Conservation (phyloP, 2,888 invertebrate genomes). For the Archips crataeganus region DNA sequence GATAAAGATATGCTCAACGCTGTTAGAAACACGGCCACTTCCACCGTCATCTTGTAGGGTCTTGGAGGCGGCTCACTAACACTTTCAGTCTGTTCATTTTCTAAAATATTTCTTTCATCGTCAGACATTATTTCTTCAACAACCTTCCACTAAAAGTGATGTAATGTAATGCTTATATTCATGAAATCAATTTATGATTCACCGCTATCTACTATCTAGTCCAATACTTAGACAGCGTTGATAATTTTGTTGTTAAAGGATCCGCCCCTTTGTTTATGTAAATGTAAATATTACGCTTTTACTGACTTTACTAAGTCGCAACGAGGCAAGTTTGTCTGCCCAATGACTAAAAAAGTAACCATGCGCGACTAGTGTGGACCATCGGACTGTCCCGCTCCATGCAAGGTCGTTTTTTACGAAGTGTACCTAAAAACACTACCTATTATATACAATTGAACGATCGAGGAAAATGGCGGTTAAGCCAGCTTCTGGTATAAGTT, state of each 20-base stretch:
- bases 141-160: background rate
- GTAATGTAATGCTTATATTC: background rate
- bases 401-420: background rate
- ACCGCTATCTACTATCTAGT: background rate
- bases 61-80: background rate
- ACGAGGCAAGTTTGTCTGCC: background rate
- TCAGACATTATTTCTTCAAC: background rate
- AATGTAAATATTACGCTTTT: background rate
- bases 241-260: background rate
- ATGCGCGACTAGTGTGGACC: background rate
- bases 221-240: background rate
- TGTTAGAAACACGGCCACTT: background rate
- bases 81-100: background rate
- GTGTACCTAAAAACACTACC: background rate
- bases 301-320: background rate
- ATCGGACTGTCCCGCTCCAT: background rate
- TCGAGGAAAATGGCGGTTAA: too few relatives aligned
- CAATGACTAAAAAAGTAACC: background rate
- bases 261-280: background rate
- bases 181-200: background rate
- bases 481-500: too few relatives aligned
- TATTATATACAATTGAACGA: too few relatives aligned
- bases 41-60: background rate
- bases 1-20: slow-evolving; percentile 53
- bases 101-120: background rate